phyloP scores from a whole-genome alignment of 1,140 invertebrate genomes.

The Drosophila malerkotliana region DNA sequence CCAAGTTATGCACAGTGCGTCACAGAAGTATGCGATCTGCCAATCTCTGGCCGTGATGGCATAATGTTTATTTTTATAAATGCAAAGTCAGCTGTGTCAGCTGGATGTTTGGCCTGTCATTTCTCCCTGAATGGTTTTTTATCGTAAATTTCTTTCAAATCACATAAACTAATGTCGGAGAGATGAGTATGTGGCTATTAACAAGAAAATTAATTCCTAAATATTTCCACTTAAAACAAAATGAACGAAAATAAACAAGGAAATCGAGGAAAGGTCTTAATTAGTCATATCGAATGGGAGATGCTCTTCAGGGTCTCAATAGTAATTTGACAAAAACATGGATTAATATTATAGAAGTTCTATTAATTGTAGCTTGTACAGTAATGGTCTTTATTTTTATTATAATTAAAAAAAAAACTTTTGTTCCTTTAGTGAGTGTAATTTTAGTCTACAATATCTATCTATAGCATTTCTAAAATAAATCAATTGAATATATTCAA shows the following conservation, averaged over 20 bases:
- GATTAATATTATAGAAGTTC: neutral
- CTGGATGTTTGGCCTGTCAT: conserved; percentile 15
- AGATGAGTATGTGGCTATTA: conserved; percentile 65
- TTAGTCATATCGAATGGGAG: conserved; percentile 3
- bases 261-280: neutral
- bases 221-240: conserved; percentile 49
- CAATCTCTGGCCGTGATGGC: conserved; percentile 29
- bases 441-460: conserved; percentile 34
- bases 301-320: conserved; percentile 27
- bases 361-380: too few relatives aligned
- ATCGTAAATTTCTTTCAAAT: conserved; percentile 45
- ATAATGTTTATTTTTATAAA: conserved; percentile 59
- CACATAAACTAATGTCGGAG: conserved; percentile 50
- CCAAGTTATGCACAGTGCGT: conserved; percentile 37
- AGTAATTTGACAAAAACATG: neutral
- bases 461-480: conserved; percentile 28
- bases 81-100: conserved; percentile 41
- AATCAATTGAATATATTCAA: conserved; percentile 53
- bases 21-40: conserved; percentile 28
- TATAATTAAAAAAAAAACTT: neutral
- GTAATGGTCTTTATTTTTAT: neutral
- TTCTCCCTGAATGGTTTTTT: conserved; percentile 7
- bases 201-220: conserved; percentile 60
- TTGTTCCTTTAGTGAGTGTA: neutral
- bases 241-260: conserved; percentile 11